These are phyloP conservation scores for Lates japonicus DNA, from an alignment of 2,797 vertebrate species.

Conservation along the genomic window DNA sequence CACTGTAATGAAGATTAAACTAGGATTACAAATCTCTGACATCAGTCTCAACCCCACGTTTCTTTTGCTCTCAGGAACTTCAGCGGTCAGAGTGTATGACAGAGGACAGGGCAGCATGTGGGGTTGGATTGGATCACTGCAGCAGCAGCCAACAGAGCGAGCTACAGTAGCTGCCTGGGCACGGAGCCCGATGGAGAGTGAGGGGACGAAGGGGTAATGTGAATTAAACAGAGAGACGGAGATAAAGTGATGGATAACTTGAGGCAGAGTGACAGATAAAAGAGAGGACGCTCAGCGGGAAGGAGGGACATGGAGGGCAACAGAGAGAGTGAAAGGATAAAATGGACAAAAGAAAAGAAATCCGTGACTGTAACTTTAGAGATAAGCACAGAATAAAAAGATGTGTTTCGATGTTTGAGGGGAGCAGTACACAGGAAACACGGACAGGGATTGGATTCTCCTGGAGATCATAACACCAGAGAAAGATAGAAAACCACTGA, in stretches of 20 bases:
- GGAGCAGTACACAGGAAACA: conserved; percentile 7
- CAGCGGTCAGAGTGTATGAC: neutral
- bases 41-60: neutral
- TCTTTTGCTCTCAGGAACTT: neutral
- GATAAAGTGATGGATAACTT: conserved; percentile 49
- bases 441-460: neutral
- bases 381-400: neutral
- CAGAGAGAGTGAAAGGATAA: conserved; percentile 18
- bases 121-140: conserved; percentile 14
- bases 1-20: conserved; percentile 1
- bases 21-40: conserved; percentile 6
- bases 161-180: conserved; percentile 35
- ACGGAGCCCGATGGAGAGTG: conserved; percentile 36
- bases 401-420: neutral
- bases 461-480: conserved; percentile 11
- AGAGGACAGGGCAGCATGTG: conserved; percentile 6
- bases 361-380: neutral
- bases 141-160: conserved; percentile 6
- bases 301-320: neutral
- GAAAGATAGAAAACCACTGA: neutral
- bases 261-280: conserved; percentile 27
- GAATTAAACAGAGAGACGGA: conserved; percentile 40
- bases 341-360: neutral
- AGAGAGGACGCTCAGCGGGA: conserved; percentile 1
- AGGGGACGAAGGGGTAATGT: conserved; percentile 18